phyloP scores from a whole-genome alignment of 2,888 invertebrate species.

The Acronicta psi region DNA sequence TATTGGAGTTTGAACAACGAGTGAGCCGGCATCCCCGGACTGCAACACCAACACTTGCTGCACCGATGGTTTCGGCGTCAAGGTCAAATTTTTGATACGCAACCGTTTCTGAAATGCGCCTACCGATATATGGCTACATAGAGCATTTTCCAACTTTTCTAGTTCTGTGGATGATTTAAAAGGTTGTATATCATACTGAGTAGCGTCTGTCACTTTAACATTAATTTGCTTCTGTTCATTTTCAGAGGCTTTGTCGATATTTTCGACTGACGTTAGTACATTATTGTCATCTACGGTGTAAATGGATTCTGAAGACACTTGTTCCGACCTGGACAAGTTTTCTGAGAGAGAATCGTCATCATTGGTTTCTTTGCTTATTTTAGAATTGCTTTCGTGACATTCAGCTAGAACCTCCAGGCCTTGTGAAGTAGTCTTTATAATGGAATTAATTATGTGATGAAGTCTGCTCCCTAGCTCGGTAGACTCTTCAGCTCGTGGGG shows the following conservation, averaged over 20 bases:
- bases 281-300: constrained; percentile 67
- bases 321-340: constrained; percentile 49
- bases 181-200: constrained; percentile 37
- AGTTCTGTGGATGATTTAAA: constrained; percentile 62
- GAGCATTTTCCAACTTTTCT: constrained; percentile 66
- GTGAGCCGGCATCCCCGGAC: constrained; percentile 73
- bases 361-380: constrained; percentile 41
- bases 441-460: constrained; percentile 68
- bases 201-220: constrained; percentile 11
- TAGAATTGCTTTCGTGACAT: constrained; percentile 57
- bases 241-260: constrained; percentile 45
- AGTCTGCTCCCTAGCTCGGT: constrained; percentile 67
- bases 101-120: constrained; percentile 73
- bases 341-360: constrained; percentile 42
- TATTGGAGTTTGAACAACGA: constrained; percentile 67
- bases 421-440: constrained; percentile 57
- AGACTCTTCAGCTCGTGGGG: constrained; percentile 64
- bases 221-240: constrained; percentile 18
- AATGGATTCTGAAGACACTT: constrained; percentile 65
- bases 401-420: constrained; percentile 60
- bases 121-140: constrained; percentile 65
- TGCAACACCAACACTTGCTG: constrained; percentile 71
- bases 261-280: constrained; percentile 68
- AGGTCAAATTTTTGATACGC: constrained; percentile 72
- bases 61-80: constrained; percentile 75